phyloP scores from a whole-genome alignment of 2,113 vertebrate species.

The Hystrix cristata region DNA sequence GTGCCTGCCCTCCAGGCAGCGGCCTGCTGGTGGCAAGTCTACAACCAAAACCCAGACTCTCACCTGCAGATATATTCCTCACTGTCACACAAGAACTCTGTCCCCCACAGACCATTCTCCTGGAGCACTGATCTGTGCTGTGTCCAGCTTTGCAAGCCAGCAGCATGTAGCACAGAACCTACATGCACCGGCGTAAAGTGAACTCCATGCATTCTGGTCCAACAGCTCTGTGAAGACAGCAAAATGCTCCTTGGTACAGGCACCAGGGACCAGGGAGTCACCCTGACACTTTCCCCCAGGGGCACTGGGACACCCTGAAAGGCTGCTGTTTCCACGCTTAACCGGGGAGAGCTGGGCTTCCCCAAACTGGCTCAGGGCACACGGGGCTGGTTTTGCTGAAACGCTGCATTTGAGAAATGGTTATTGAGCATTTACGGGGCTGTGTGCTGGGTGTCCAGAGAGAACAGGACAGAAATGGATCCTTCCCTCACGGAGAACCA shows the following conservation, averaged over 20 bases:
- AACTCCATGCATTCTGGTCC: background rate
- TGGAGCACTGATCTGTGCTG: background rate
- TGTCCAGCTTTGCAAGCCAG: background rate
- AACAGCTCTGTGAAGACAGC: background rate
- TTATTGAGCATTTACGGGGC: background rate
- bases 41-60: background rate
- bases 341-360: background rate
- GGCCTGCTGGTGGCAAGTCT: background rate
- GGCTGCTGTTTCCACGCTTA: background rate
- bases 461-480: background rate
- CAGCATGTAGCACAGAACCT: background rate
- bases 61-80: background rate
- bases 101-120: background rate
- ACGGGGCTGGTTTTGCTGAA: background rate
- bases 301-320: rapidly evolving
- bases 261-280: background rate
- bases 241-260: background rate
- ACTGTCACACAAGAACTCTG: background rate
- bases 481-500: background rate
- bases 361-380: background rate
- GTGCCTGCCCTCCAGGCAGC: background rate
- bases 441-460: background rate
- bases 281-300: background rate
- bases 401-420: rapidly evolving
- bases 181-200: background rate